Evolutionary conservation across 1,140 invertebrate species (phyloP).

Genomic region (Drosophila pachea): DNA sequence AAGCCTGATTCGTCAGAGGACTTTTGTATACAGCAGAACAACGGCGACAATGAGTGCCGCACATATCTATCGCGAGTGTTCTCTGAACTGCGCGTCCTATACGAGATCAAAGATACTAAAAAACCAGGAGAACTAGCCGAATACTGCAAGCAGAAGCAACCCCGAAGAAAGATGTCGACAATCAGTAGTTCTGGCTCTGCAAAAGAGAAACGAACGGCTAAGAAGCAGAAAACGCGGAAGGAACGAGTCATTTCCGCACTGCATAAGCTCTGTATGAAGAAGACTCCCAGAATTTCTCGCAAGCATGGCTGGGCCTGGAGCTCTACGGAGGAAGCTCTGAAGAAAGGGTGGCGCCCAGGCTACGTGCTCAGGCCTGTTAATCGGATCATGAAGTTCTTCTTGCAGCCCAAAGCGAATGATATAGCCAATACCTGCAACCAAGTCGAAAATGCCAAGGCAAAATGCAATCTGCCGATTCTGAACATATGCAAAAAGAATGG

Average conservation of each 20-base stretch:
- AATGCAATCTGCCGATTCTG: conserved; percentile 42
- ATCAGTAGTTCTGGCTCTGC: too few relatives aligned
- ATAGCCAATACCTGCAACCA: conserved; percentile 24
- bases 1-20: conserved; percentile 40
- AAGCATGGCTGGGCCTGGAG: conserved; percentile 71
- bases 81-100: conserved; percentile 59
- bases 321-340: conserved; percentile 17
- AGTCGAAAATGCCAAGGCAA: background rate
- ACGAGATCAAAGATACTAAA: conserved; percentile 44
- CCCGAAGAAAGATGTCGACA: too few relatives aligned
- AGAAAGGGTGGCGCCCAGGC: conserved; percentile 65
- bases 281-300: conserved; percentile 16
- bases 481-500: conserved; percentile 61
- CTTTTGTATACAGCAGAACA: conserved; percentile 20
- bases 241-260: background rate
- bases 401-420: conserved; percentile 17
- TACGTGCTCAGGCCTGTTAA: conserved; percentile 50
- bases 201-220: too few relatives aligned
- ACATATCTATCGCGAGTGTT: conserved; percentile 55
- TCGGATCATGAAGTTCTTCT: conserved; percentile 66
- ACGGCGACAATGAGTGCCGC: too few relatives aligned
- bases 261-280: conserved; percentile 52
- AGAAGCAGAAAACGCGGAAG: background rate
- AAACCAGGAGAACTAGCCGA: background rate
- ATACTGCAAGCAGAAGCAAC: background rate